Percentiles rank a stretch among this genome's conserved stretches.
These are phyloP conservation scores for Pseudolycoriella hygida DNA, from an alignment of 2,888 invertebrate species.

Conservation along the genomic window DNA sequence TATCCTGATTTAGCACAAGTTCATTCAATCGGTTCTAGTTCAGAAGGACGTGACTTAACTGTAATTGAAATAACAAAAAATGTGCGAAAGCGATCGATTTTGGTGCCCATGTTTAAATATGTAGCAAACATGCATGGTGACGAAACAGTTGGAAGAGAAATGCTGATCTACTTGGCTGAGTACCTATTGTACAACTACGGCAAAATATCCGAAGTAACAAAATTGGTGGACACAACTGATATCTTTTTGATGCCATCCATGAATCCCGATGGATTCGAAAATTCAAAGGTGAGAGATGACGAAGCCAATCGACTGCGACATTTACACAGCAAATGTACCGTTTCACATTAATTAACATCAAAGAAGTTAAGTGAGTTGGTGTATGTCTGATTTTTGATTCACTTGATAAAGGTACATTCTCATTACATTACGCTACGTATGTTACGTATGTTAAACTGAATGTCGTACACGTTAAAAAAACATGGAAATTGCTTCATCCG, in stretches of 20 bases:
- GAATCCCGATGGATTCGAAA: slow-evolving; percentile 93
- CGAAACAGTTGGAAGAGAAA: slow-evolving; percentile 72
- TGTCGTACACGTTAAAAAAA: too few relatives aligned
- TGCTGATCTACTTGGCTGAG: slow-evolving; percentile 66
- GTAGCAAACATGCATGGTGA: slow-evolving; percentile 96
- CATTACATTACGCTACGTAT: too few relatives aligned
- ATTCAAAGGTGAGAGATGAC: slow-evolving; percentile 44
- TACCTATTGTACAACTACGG: slow-evolving; percentile 67
- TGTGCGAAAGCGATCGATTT: slow-evolving; percentile 34
- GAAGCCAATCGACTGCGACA: not conserved
- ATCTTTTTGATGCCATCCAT: slow-evolving; percentile 93
- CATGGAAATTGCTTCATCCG: too few relatives aligned
- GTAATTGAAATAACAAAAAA: slow-evolving; percentile 52
- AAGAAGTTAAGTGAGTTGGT: too few relatives aligned
- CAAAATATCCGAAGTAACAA: slow-evolving; percentile 47
- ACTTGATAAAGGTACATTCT: too few relatives aligned
- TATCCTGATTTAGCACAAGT: slow-evolving; percentile 54
- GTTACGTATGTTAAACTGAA: too few relatives aligned
- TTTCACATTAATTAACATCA: too few relatives aligned
- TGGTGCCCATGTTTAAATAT: slow-evolving; percentile 81
- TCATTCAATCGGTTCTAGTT: slow-evolving; percentile 67
- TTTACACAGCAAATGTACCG: too few relatives aligned
- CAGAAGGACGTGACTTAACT: slow-evolving; percentile 62
- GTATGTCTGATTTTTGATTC: too few relatives aligned
- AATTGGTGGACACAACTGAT: slow-evolving; percentile 68